Conservation (phyloP, 1,140 invertebrate genomes). For the Cecropterus lyciades region DNA sequence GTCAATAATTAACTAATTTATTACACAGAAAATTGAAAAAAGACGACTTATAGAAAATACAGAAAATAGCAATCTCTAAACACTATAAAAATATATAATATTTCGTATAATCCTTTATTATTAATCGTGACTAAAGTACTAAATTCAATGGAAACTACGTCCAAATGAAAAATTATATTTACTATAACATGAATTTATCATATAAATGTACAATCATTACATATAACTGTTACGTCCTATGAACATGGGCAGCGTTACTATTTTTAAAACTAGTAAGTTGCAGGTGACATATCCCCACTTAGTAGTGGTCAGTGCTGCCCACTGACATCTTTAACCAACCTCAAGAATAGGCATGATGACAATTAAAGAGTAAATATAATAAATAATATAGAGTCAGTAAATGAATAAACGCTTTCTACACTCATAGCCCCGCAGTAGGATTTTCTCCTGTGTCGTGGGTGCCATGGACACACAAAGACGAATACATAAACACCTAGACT, state of each 20-base stretch:
- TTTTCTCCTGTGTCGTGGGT: no score
- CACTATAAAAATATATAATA: conserved; percentile 26
- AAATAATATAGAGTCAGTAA: no score
- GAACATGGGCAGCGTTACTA: background rate
- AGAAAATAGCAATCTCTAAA: conserved; percentile 23
- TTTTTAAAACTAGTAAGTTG: background rate
- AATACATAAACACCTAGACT: no score
- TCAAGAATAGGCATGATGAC: no score
- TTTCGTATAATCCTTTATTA: conserved; percentile 7
- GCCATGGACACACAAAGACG: no score
- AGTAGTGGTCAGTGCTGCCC: background rate
- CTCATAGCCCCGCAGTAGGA: no score
- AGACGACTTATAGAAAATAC: conserved; percentile 15
- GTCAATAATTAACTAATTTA: background rate
- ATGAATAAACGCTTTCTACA: no score
- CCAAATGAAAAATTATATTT: conserved; percentile 7
- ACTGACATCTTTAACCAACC: no score
- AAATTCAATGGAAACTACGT: conserved; percentile 9
- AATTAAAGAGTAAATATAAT: no score
- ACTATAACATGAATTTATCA: background rate
- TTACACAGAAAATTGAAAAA: background rate
- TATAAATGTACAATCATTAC: background rate
- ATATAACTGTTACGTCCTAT: background rate
- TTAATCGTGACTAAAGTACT: conserved; percentile 13
- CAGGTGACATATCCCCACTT: no score